Conservation (phyloP, 2,888 invertebrate genomes). For the Drosophila neutralis region DNA sequence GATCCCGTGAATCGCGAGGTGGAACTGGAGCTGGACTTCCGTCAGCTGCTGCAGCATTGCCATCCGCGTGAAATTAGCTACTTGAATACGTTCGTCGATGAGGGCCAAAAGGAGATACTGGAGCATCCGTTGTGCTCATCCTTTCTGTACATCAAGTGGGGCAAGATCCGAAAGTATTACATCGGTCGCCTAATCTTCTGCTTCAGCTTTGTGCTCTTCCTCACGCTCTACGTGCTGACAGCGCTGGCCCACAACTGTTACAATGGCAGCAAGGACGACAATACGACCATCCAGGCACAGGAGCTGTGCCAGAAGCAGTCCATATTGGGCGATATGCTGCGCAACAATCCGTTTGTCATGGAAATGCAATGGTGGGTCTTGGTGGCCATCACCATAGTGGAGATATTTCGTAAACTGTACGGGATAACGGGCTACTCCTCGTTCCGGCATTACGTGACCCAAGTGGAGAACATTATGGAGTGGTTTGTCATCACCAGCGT, state of each 20-base stretch:
- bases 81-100: slow-evolving; percentile 93
- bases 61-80: slow-evolving; percentile 94
- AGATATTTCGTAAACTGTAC: slow-evolving; percentile 92
- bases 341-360: slow-evolving; percentile 91
- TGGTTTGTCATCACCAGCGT: slow-evolving; percentile 95
- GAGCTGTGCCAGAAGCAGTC: slow-evolving; percentile 92
- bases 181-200: slow-evolving; percentile 92
- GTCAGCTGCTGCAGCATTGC: slow-evolving; percentile 92
- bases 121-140: slow-evolving; percentile 95
- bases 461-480: slow-evolving; percentile 94
- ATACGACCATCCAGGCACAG: slow-evolving; percentile 89
- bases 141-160: slow-evolving; percentile 95
- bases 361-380: slow-evolving; percentile 94
- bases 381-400: slow-evolving; percentile 91
- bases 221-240: slow-evolving; percentile 93
- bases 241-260: slow-evolving; percentile 94
- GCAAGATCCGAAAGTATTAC: slow-evolving; percentile 94
- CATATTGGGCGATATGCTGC: slow-evolving; percentile 90
- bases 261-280: slow-evolving; percentile 91
- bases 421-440: slow-evolving; percentile 93
- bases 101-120: slow-evolving; percentile 94
- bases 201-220: slow-evolving; percentile 91
- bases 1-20: slow-evolving; percentile 92
- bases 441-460: slow-evolving; percentile 92
- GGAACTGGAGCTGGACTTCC: slow-evolving; percentile 92